phyloP scores from a whole-genome alignment of 2,888 invertebrate genomes.

The Allophyes oxyacanthae region DNA sequence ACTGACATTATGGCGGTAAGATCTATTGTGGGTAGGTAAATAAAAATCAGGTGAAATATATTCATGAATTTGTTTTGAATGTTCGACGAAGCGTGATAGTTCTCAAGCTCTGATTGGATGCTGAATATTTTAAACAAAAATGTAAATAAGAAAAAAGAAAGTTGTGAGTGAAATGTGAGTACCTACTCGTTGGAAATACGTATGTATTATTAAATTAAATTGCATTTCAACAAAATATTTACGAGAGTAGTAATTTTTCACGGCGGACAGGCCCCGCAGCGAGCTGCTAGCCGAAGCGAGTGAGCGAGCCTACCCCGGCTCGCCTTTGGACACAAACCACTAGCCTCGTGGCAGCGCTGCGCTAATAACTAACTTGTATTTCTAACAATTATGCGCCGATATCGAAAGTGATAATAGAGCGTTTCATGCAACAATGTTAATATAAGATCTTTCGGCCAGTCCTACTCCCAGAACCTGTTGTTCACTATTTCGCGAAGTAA shows the following conservation, averaged over 20 bases:
- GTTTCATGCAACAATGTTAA: constrained; percentile 50
- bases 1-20: constrained; percentile 17
- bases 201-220: constrained; percentile 81
- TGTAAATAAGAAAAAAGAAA: constrained; percentile 49
- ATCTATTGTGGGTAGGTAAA: constrained; percentile 20
- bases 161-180: constrained; percentile 59
- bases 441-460: constrained; percentile 38
- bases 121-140: constrained; percentile 56
- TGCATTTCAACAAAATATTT: constrained; percentile 83
- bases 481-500: constrained; percentile 4
- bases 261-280: constrained; percentile 75
- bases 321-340: constrained; percentile 56
- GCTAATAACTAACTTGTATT: constrained; percentile 57
- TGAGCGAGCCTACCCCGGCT: constrained; percentile 61
- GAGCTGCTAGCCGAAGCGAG: constrained; percentile 32
- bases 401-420: constrained; percentile 52
- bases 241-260: constrained; percentile 83
- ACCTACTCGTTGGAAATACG: constrained; percentile 64
- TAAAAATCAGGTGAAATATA: constrained; percentile 21
- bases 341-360: constrained; percentile 58
- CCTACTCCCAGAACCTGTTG: too few species aligned
- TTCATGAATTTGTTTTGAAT: constrained; percentile 1
- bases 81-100: constrained; percentile 33
- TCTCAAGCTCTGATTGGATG: constrained; percentile 49
- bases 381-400: constrained; percentile 60